These are phyloP conservation scores for Ictalurus furcatus DNA, from an alignment of 2,113 vertebrate genomes.

Conservation along the genomic window DNA sequence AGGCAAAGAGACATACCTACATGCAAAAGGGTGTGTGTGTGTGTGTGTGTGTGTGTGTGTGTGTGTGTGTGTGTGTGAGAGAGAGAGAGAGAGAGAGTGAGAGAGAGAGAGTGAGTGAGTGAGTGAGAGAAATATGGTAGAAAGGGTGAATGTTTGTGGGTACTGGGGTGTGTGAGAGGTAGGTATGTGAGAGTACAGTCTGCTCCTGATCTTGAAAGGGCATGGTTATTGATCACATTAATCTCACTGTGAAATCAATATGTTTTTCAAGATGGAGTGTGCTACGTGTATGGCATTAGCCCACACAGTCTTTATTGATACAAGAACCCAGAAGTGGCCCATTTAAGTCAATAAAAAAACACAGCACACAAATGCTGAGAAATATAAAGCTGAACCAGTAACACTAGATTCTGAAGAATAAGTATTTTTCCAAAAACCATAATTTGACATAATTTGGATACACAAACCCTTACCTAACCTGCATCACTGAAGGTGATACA, in stretches of 20 bases:
- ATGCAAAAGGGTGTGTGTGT: constrained; percentile 61
- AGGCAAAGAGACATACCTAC: constrained; percentile 59
- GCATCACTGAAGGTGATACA: neutral
- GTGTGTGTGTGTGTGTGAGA: neutral
- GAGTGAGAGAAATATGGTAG: neutral
- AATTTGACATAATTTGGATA: neutral
- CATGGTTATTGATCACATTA: constrained; percentile 74
- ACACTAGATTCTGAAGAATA: neutral
- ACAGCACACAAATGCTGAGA: neutral
- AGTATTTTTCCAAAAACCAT: neutral
- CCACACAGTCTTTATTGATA: constrained; percentile 68
- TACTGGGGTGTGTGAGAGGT: constrained; percentile 1
- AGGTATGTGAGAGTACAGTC: constrained; percentile 68
- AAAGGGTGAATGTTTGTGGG: neutral
- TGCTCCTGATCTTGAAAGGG: constrained; percentile 79
- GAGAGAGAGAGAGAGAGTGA: too few species aligned
- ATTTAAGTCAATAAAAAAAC: constrained; percentile 42
- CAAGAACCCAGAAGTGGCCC: constrained; percentile 58
- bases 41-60: neutral
- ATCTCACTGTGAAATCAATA: constrained; percentile 78
- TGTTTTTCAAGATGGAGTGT: constrained; percentile 75
- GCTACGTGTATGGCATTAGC: constrained; percentile 62
- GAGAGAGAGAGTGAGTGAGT: neutral
- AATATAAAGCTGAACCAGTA: neutral
- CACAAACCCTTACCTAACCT: neutral